Percentiles rank a stretch among this genome's conserved stretches.
phyloP scores from a whole-genome alignment of 2,113 vertebrate genomes.

The Carassius carassius region DNA sequence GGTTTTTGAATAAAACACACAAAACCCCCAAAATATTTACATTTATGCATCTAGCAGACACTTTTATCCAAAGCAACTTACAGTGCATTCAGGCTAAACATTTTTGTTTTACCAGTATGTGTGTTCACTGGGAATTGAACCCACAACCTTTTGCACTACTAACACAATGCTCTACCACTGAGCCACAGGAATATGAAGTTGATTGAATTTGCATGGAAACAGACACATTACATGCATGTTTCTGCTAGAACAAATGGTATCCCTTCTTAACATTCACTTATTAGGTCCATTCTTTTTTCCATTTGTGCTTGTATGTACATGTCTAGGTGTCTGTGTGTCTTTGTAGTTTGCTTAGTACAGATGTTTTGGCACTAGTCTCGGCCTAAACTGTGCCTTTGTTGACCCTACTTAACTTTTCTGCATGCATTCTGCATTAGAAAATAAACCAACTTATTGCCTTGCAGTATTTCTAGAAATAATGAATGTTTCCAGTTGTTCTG shows the following conservation, averaged over 20 bases:
- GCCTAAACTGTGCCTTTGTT: not conserved
- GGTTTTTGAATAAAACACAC: conserved; percentile 43
- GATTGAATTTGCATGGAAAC: conserved; percentile 20
- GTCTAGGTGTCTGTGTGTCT: not conserved
- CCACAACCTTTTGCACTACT: too few relatives aligned
- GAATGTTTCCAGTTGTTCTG: not conserved
- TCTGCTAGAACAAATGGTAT: not conserved
- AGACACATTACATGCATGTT: conserved; percentile 1
- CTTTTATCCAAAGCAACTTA: too few relatives aligned
- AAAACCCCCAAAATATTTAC: too few relatives aligned
- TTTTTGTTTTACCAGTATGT: too few relatives aligned
- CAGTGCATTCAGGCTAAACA: too few relatives aligned
- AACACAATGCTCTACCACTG: too few relatives aligned
- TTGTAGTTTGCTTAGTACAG: not conserved
- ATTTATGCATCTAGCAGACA: too few relatives aligned
- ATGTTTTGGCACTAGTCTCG: not conserved
- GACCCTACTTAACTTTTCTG: not conserved
- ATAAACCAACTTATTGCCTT: not conserved
- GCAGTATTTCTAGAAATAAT: not conserved
- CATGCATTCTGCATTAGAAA: not conserved
- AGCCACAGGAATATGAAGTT: conserved; percentile 7
- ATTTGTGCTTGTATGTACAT: not conserved
- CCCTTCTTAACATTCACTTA: not conserved
- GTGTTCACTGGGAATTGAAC: too few relatives aligned
- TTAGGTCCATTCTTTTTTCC: not conserved